phyloP scores from a whole-genome alignment of 1,140 invertebrate species.

The Rhopalosiphum padi region DNA sequence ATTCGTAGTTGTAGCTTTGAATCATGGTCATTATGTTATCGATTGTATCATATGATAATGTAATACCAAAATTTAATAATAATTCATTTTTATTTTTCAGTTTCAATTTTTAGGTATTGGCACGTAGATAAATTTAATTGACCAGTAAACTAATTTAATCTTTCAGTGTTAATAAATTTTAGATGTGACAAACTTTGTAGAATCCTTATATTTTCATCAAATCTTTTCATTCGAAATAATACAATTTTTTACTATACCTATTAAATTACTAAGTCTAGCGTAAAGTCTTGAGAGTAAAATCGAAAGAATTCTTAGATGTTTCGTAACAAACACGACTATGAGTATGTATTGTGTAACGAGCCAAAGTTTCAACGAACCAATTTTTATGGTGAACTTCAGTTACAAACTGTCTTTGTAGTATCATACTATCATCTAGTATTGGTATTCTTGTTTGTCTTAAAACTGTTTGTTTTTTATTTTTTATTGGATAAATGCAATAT shows the following conservation, averaged over 20 bases:
- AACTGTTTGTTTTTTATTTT: constrained; percentile 4
- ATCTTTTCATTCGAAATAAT: neutral
- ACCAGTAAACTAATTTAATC: neutral
- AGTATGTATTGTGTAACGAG: neutral
- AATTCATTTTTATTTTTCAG: neutral
- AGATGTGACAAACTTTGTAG: neutral
- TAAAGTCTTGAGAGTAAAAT: neutral
- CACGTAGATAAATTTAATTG: neutral
- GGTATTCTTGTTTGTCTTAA: constrained; percentile 23
- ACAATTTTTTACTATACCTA: neutral
- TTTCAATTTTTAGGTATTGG: neutral
- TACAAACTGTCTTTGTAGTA: neutral
- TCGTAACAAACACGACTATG: neutral
- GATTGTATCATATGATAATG: neutral
- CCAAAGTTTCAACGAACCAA: neutral
- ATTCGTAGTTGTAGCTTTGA: neutral
- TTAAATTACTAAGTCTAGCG: neutral
- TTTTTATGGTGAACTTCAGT: neutral
- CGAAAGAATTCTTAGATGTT: neutral
- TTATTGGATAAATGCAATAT: constrained; percentile 21
- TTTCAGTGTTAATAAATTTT: neutral
- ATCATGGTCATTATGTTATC: neutral
- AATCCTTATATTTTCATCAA: neutral
- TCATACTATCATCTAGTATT: neutral
- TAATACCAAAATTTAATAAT: neutral